phyloP scores from a whole-genome alignment of 2,113 vertebrate species.

The Hepsetus odoe region DNA sequence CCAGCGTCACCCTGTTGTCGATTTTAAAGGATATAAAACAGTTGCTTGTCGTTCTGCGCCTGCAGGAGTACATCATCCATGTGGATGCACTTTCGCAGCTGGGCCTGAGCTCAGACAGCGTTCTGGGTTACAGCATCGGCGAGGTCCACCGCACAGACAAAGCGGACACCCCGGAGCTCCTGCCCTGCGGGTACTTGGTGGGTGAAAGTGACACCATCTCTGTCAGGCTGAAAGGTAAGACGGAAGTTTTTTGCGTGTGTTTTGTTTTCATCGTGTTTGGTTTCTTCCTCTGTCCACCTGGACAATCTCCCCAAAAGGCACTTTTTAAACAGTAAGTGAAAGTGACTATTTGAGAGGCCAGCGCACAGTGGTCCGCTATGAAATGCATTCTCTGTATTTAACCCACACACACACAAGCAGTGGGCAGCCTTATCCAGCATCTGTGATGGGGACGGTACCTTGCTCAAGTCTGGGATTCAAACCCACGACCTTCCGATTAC shows the following conservation, averaged over 20 bases:
- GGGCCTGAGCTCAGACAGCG: conserved; percentile 90
- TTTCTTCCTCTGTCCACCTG: neutral
- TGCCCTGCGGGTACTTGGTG: conserved; percentile 96
- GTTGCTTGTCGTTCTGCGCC: neutral
- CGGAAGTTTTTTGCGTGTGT: neutral
- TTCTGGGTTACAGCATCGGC: conserved; percentile 92
- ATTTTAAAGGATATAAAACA: neutral
- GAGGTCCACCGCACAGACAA: conserved; percentile 83
- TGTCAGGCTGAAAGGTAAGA: conserved; percentile 88
- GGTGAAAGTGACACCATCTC: conserved; percentile 95
- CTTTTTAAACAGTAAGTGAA: no score
- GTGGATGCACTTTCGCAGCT: conserved; percentile 90
- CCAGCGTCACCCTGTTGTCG: neutral
- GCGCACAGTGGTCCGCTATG: no score
- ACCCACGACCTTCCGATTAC: no score
- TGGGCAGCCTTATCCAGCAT: no score
- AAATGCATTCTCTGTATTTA: no score
- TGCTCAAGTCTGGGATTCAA: no score
- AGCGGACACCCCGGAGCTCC: conserved; percentile 85
- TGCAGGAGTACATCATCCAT: conserved; percentile 92
- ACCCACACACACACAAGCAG: no score
- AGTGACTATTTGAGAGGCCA: no score
- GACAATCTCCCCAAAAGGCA: no score
- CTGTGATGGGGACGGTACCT: no score
- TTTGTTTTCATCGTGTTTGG: neutral